Percentiles rank a stretch among this genome's conserved stretches.
Evolutionary conservation across 2,113 vertebrate genomes (phyloP).

Genomic region (Lates calcarifer): DNA sequence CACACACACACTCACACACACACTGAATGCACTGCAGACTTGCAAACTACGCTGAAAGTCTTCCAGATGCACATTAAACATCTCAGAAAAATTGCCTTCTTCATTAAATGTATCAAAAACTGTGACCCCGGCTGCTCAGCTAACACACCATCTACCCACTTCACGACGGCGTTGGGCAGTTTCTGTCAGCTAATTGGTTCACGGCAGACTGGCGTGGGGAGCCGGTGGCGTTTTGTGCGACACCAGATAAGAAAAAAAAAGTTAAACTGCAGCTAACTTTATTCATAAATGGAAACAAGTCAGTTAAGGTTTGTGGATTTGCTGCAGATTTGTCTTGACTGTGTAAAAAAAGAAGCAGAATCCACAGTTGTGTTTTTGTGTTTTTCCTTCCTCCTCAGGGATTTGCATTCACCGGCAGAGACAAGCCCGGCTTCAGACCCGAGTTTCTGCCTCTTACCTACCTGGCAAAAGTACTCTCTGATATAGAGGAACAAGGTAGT

Average conservation of each 20-base stretch:
- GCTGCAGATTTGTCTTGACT: slow-evolving; percentile 48
- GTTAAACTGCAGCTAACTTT: slow-evolving; percentile 28
- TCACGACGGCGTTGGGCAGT: not conserved
- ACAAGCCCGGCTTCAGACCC: slow-evolving; percentile 77
- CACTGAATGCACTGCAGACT: not conserved
- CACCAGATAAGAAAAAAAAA: not conserved
- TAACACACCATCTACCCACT: not conserved
- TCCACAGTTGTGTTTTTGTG: slow-evolving; percentile 38
- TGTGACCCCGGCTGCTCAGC: not conserved
- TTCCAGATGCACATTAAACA: no score
- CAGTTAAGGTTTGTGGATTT: slow-evolving; percentile 34
- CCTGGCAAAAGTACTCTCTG: slow-evolving; percentile 87
- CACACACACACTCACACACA: not conserved
- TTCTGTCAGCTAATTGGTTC: slow-evolving; percentile 21
- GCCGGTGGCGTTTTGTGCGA: not conserved
- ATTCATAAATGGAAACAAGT: slow-evolving; percentile 5
- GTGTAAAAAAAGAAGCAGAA: slow-evolving; percentile 20
- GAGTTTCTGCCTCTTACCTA: slow-evolving; percentile 94
- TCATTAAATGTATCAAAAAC: not conserved
- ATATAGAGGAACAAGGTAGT: slow-evolving; percentile 89
- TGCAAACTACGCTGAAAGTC: not conserved
- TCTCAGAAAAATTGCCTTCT: not conserved
- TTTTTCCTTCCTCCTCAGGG: slow-evolving; percentile 79
- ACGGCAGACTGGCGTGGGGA: not conserved
- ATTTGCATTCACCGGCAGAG: slow-evolving; percentile 71